Percentiles rank a stretch among this genome's conserved stretches.
These are phyloP conservation scores for Apodemia hepburni DNA, from an alignment of 2,888 invertebrate species.

Conservation along the genomic window DNA sequence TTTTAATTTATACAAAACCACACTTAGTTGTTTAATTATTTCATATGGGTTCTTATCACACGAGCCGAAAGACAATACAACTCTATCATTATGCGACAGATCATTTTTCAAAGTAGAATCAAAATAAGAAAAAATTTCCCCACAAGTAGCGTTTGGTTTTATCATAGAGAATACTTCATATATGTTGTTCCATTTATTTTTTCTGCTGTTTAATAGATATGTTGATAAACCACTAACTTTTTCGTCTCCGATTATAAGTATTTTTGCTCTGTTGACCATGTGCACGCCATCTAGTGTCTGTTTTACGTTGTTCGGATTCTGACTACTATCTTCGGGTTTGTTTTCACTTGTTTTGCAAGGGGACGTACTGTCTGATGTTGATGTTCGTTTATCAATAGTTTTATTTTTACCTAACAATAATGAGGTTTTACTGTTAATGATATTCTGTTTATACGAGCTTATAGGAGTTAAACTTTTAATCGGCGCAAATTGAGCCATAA, in stretches of 20 bases:
- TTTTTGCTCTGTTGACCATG: not conserved
- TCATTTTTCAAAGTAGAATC: not conserved
- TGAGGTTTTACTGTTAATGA: not conserved
- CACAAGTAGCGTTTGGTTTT: not conserved
- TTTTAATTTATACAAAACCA: not conserved
- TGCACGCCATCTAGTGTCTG: not conserved
- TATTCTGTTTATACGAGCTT: not conserved
- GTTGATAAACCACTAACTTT: not conserved
- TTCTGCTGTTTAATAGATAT: not conserved
- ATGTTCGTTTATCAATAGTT: not conserved
- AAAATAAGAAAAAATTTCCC: not conserved
- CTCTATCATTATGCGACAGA: not conserved
- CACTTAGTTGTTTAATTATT: conserved; percentile 3
- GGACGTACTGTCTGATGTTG: not conserved
- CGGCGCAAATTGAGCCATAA: not conserved
- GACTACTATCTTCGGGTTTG: not conserved
- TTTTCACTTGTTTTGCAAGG: not conserved
- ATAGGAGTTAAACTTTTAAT: not conserved
- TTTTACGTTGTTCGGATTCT: not conserved
- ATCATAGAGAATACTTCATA: not conserved
- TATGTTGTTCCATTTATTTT: not conserved
- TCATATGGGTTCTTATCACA: not conserved
- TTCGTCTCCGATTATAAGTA: not conserved
- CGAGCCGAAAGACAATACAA: not conserved
- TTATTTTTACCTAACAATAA: not conserved